Evolutionary conservation across 2,113 vertebrate genomes (phyloP), one percentile per base, ranked within the genome.

Genomic region (Barnardius zonarius): DNA sequence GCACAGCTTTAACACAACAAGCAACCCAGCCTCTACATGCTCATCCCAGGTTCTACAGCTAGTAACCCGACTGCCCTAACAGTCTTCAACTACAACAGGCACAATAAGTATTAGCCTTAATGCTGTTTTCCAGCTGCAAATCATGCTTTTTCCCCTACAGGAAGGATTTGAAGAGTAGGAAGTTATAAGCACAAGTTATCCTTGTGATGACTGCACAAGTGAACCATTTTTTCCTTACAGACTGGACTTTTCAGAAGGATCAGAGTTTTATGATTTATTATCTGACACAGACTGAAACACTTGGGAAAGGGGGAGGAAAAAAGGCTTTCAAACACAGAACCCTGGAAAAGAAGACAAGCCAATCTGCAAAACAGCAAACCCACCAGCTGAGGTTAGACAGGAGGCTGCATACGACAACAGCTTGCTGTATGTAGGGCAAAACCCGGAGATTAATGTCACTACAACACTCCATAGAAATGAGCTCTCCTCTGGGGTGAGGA

Each of bases 191-290:
- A 48, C 64, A 87, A 64, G 51, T 86, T 72, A 76, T 44, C 74
- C 67, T 57, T 84, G 62, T 22, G 68, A 91, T 41, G 15, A 22
- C 63, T 78, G 69, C 70, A 93, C 63, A 94, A 85, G 66, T 18
- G 44, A 76, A 91, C 54, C 15, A 6, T 41, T 88, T 96, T 91
- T 91, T 89, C 86, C 82, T 91, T 84, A 89, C 52, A 92, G 82
- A 84, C 30, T 90, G 88, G 74, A 93, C 70, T 96, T 96, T 86
- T 92, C 88, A 96, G 83, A 95, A 95, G 93, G 77, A 93, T 44
- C 90, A 97, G 90, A 96, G 90, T 43, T 96, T 83, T 96, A 48
- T 69, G 82, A 97, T 98, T 98, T 98, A 98, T 98, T 98, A 93
- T 91, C 93, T 7, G 51, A 97, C 96, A 96, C n/a, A 85, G 52